Evolutionary conservation across 2,888 invertebrate species (phyloP).

Genomic region (Drosophila limbata): DNA sequence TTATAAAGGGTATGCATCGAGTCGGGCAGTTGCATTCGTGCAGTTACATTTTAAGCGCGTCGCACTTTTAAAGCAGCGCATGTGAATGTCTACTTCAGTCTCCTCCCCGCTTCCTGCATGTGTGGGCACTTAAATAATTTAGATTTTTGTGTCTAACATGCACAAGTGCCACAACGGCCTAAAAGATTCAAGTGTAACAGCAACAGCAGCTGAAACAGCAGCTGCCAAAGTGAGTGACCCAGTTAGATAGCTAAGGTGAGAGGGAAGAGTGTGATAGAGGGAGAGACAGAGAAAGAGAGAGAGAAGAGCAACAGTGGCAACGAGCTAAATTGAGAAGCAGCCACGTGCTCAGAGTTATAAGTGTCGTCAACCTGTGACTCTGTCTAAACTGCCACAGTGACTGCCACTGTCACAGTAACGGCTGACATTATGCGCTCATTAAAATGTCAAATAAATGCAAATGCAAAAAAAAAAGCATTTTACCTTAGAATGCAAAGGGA

Average conservation of each 20-base stretch:
- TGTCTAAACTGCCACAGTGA: conserved; percentile 17
- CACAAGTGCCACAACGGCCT: conserved; percentile 80
- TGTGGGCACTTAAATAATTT: conserved; percentile 80
- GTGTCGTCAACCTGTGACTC: conserved; percentile 46
- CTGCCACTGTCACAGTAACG: conserved; percentile 29
- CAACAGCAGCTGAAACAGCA: conserved; percentile 27
- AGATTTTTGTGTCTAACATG: conserved; percentile 83
- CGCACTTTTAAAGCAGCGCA: conserved; percentile 8
- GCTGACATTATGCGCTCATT: conserved; percentile 78
- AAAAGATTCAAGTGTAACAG: conserved; percentile 81
- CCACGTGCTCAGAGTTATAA: conserved; percentile 39
- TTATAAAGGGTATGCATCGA: conserved; percentile 11
- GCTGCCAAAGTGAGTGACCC: conserved; percentile 76
- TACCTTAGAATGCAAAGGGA: conserved; percentile 33
- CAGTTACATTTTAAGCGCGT: conserved; percentile 2
- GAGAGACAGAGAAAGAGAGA: neutral
- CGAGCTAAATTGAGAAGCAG: conserved; percentile 41
- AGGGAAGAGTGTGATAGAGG: neutral
- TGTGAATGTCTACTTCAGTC: conserved; percentile 15
- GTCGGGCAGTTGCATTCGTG: neutral
- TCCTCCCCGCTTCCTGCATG: conserved; percentile 12
- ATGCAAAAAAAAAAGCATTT: conserved; percentile 66
- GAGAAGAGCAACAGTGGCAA: conserved; percentile 13
- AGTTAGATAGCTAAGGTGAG: conserved; percentile 59
- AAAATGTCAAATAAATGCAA: conserved; percentile 81